Base-by-base conservation (phyloP, 2,888 invertebrate genomes). In the Euspilapteryx auroguttella region DNA sequence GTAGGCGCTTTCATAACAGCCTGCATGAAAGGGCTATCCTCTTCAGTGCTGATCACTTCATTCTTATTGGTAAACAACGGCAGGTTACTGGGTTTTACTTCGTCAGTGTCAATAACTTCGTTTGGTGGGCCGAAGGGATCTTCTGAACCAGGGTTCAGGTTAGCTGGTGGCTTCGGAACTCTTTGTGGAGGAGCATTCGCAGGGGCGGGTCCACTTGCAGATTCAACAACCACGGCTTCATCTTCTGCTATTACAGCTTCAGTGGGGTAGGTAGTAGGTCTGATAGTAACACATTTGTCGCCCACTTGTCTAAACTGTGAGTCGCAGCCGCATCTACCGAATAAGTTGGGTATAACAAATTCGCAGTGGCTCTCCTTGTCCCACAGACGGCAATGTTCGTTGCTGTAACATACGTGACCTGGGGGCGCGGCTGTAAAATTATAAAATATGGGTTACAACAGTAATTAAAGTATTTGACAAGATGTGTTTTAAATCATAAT, bases 321-420 rank as follows among this genome's bases (percentile, higher is more conserved):
- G 40, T 86, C 85, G 53, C 94, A 94, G 34, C 87, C 85, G 47
- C 94, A 94, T 47, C 90, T 82, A 26, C 94, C 94, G 51, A 93
- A 92, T 8, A 94, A 80, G 55, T 92, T 89, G 14, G 91, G 90
- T 40, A 94, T 91, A 28, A 92, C 80, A 55, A 89, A 94, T 58
- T 92, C 91, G 48, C 94, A 94, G 48, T 90, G 88, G 37, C 89
- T 89, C 49, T 88, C 85, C 35, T 79, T 80, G 43, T 89, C 89
- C 81, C 87, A 89, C 47, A 93, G 79, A 34, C 85, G 83, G 55
- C 94, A 94, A 56, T 94, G 94, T 34, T 87, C 86, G 55, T 93
- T 89, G 49, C 89, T 91, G 65, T 93, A 91, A 57, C 94, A 94
- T 21, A 92, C 89, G 42, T 90, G 87, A 32, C 91, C 89, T 17